These are phyloP conservation scores for Diprion similis DNA, from an alignment of 1,140 invertebrate genomes.

Conservation along the genomic window DNA sequence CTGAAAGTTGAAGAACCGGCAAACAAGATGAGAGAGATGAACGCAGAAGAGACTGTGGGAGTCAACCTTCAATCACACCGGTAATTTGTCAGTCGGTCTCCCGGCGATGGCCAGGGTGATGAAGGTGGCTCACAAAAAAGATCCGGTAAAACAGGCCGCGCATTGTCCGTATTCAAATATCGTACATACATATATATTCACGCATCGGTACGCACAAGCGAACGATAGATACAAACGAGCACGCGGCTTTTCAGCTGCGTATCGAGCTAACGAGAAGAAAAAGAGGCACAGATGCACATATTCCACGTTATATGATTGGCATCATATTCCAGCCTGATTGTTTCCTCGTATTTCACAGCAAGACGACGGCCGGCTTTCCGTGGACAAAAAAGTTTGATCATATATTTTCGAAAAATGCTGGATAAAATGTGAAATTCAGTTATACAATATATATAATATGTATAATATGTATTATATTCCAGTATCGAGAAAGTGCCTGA, in stretches of 20 bases:
- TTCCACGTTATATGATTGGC: not conserved
- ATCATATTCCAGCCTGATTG: not conserved
- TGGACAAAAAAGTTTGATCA: too few relatives aligned
- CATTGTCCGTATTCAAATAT: constrained; percentile 4
- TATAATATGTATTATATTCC: too few relatives aligned
- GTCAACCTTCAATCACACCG: constrained; percentile 17
- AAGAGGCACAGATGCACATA: not conserved
- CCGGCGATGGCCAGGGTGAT: constrained; percentile 2
- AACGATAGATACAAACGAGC: not conserved
- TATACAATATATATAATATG: too few relatives aligned
- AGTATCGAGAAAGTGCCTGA: too few relatives aligned
- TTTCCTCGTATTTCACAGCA: too few relatives aligned
- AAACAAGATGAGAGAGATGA: not conserved
- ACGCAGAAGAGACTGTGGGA: constrained; percentile 9
- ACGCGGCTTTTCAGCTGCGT: not conserved
- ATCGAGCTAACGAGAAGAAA: not conserved
- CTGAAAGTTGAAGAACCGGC: not conserved
- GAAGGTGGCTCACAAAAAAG: constrained; percentile 2
- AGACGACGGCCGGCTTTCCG: too few relatives aligned
- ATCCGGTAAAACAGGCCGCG: constrained; percentile 4
- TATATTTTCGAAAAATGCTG: too few relatives aligned
- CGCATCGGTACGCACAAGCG: not conserved
- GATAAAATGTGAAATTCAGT: too few relatives aligned
- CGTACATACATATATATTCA: not conserved
- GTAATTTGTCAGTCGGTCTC: constrained; percentile 11